Base-by-base conservation (phyloP, 2,888 invertebrate genomes). In the Euphydryas editha region DNA sequence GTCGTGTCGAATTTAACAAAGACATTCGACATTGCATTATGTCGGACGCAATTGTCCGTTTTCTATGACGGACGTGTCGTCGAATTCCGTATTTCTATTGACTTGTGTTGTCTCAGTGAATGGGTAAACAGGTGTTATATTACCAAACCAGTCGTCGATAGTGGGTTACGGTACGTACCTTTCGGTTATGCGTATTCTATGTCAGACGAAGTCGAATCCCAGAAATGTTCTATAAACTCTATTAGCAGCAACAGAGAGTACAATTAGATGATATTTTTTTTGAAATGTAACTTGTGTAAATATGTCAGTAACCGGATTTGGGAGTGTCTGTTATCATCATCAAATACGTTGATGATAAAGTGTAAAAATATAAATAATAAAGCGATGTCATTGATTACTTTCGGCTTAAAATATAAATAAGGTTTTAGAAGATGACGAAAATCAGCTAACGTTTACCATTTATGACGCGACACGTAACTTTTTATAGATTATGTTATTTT, bases 241-340 rank as follows among this genome's bases (percentile, higher is more conserved):
- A 30, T 36, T 36, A 36, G 54, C 30, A 30, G 17, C n/a, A 24
- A 54, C 36, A 17, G 54, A 54, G 30, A 36, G 54, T 30, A 54
- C 30, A 54, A 54, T 17, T 59, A 30, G 51, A 59, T 10, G 8
- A 36, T 44, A 49, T 6, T 18, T 18, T 15, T 59, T 20, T 36
- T 17, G 44, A 59, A 51, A 64, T 36, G 37, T 44, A 60, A 70
- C 7, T 68, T 47, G 24, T 65, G 72, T 68, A 62, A 70, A 67
- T 59, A 24, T 51, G 51, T 68, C 62, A 49, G 66, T 65, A 76
- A 72, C 76, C 77, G 77, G 75, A 79, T 75, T 78, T 76, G 70
- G 82, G 77, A 72, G 77, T 68, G 80, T 74, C 75, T 60, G 73
- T 73, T 76, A 66, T 67, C 69, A 67, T 65, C 66, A 71, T 71